These are phyloP conservation scores for Dysmachus trigonus DNA, from an alignment of 2,888 invertebrate genomes.

Conservation along the genomic window DNA sequence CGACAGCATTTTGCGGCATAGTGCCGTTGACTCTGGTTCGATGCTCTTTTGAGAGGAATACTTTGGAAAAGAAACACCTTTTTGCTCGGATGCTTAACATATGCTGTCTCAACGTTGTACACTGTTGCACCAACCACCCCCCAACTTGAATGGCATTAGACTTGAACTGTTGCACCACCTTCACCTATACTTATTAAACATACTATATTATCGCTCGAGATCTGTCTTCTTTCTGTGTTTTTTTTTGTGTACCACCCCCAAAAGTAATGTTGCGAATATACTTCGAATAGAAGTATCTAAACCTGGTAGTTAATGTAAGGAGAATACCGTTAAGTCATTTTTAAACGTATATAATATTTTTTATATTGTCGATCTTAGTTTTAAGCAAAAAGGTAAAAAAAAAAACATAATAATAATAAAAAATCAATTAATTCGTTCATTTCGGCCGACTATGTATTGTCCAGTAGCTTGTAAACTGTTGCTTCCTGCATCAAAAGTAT, in stretches of 20 bases:
- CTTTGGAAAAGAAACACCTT: conserved; percentile 46
- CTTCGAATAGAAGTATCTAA: not conserved
- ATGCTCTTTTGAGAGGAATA: not conserved
- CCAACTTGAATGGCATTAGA: conserved; percentile 38
- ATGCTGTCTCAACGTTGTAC: conserved; percentile 53
- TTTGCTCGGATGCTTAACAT: conserved; percentile 60
- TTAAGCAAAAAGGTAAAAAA: not conserved
- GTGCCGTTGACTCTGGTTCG: conserved; percentile 7
- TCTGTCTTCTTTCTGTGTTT: conserved; percentile 35
- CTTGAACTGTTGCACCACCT: conserved; percentile 42
- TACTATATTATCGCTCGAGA: conserved; percentile 27
- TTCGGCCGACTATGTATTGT: not conserved
- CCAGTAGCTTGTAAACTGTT: conserved; percentile 6
- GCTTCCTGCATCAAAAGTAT: conserved; percentile 42
- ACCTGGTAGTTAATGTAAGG: not conserved
- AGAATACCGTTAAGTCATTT: not conserved
- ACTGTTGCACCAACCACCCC: conserved; percentile 19
- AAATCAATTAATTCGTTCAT: not conserved
- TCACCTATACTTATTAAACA: not conserved
- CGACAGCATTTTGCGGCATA: not conserved
- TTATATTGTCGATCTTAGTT: not conserved
- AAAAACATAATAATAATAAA: not conserved
- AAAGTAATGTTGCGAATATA: not conserved
- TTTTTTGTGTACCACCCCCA: not conserved
- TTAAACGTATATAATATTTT: not conserved